Conservation (phyloP, 1,140 invertebrate genomes). For the Pemphigus obesinymphae region DNA sequence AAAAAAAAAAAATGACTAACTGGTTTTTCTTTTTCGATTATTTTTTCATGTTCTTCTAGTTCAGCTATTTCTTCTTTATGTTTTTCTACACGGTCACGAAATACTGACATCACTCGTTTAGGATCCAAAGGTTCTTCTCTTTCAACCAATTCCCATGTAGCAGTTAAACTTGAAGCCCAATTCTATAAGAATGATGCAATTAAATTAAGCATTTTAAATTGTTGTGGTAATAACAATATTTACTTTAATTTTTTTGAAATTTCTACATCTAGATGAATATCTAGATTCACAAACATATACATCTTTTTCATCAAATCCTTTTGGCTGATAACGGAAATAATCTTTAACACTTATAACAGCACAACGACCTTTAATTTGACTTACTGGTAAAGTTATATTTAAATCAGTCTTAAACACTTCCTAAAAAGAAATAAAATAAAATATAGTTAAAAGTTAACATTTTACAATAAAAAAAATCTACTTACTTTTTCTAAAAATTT, state of each 20-base stretch:
- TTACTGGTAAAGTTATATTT: slow-evolving; percentile 74
- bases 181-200: slow-evolving; percentile 50
- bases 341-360: slow-evolving; percentile 93
- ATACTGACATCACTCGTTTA: slow-evolving; percentile 86
- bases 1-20: slow-evolving; percentile 13
- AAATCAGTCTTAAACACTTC: slow-evolving; percentile 94
- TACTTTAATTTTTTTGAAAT: slow-evolving; percentile 81
- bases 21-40: slow-evolving; percentile 74
- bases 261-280: slow-evolving; percentile 76
- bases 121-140: slow-evolving; percentile 73
- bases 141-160: slow-evolving; percentile 60
- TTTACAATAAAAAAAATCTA: background rate
- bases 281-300: slow-evolving; percentile 96
- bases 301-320: slow-evolving; percentile 86
- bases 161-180: slow-evolving; percentile 68
- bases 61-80: slow-evolving; percentile 86
- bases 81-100: slow-evolving; percentile 83
- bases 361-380: slow-evolving; percentile 85
- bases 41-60: slow-evolving; percentile 71
- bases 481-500: slow-evolving; percentile 81
- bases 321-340: slow-evolving; percentile 84
- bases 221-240: background rate
- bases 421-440: slow-evolving; percentile 53
- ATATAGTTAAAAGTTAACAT: background rate
- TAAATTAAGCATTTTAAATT: background rate